Percentiles rank a stretch among this genome's conserved stretches.
Evolutionary conservation across 2,113 vertebrate species (phyloP).

Genomic region (Axis porcinus): DNA sequence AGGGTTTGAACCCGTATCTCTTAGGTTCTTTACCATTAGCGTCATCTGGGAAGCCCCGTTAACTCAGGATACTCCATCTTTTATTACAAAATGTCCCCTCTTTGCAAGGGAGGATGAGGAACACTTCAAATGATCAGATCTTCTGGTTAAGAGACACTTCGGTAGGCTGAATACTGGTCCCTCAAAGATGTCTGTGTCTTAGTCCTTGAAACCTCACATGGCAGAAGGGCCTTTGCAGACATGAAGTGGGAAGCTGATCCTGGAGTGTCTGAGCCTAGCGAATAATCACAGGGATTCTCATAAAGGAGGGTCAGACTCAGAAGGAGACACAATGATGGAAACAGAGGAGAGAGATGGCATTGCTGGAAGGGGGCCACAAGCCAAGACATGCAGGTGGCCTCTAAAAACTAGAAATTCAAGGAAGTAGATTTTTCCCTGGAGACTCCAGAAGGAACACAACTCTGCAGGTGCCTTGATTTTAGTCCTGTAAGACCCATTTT

Average conservation of each 20-base stretch:
- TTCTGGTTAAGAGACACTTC: neutral
- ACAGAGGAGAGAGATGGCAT: neutral
- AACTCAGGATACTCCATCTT: neutral
- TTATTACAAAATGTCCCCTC: neutral
- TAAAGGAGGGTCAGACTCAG: neutral
- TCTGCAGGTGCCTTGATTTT: neutral
- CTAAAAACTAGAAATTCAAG: neutral
- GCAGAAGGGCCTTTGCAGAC: neutral
- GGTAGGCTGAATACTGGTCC: neutral
- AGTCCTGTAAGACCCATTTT: neutral
- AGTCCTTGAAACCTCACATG: neutral
- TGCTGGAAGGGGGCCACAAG: neutral
- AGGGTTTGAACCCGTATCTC: neutral
- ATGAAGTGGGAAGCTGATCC: neutral
- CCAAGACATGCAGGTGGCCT: neutral
- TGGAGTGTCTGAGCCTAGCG: accelerated
- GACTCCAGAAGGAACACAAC: neutral
- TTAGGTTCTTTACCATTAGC: neutral
- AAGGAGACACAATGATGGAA: neutral
- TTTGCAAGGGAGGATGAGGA: neutral
- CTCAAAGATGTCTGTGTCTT: neutral
- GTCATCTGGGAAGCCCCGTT: neutral
- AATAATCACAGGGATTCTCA: neutral
- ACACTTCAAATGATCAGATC: neutral
- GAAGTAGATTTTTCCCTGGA: neutral